phyloP scores from a whole-genome alignment of 2,797 vertebrate species.

The Eulemur albifrons region DNA sequence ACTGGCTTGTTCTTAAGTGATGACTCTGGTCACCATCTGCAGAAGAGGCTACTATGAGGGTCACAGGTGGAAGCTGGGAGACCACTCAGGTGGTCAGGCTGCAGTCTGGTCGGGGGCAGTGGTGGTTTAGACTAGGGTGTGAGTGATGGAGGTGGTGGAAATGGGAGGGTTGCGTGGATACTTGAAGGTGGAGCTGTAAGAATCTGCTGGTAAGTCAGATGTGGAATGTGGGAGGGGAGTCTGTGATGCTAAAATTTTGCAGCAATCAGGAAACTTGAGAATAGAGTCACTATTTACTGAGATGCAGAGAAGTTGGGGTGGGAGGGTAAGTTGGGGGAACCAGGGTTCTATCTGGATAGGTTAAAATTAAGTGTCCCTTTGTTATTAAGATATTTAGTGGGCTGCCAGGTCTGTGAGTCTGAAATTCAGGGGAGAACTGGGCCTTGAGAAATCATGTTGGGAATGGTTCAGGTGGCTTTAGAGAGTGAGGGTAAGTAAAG shows the following conservation, averaged over 20 bases:
- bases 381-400: neutral
- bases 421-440: neutral
- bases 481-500: neutral
- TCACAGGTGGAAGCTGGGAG: neutral
- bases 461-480: neutral
- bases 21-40: neutral
- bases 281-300: neutral
- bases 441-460: neutral
- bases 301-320: neutral
- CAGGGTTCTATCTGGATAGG: neutral
- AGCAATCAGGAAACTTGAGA: neutral
- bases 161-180: neutral
- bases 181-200: neutral
- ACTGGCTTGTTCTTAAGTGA: neutral
- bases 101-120: neutral
- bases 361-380: neutral
- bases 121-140: neutral
- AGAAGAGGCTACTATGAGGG: neutral
- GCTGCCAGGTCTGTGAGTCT: neutral
- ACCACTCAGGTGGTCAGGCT: neutral
- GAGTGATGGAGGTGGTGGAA: neutral
- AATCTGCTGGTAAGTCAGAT: neutral
- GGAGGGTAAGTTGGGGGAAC: neutral
- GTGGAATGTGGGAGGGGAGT: neutral
- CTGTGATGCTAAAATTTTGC: neutral